These are phyloP conservation scores for Sarcophaga peregrina DNA, from an alignment of 1,140 invertebrate genomes.

Conservation along the genomic window DNA sequence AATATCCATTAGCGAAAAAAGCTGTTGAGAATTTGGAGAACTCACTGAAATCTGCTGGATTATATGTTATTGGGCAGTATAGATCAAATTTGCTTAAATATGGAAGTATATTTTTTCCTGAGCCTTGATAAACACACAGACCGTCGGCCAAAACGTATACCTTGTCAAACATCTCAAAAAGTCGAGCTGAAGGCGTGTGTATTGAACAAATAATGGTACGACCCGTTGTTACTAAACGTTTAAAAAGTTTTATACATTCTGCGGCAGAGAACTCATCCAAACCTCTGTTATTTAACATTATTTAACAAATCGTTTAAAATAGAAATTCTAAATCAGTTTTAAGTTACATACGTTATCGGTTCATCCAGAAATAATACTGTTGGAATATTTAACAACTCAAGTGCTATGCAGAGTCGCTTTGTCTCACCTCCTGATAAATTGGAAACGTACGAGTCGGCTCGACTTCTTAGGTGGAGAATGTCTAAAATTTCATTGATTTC, in stretches of 20 bases:
- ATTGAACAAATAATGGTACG: conserved; percentile 91
- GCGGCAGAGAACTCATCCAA: conserved; percentile 81
- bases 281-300: conserved; percentile 66
- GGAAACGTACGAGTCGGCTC: conserved; percentile 76
- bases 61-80: conserved; percentile 80
- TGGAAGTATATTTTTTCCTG: conserved; percentile 75
- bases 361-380: conserved; percentile 88
- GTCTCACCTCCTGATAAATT: conserved; percentile 90
- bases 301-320: neutral
- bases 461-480: conserved; percentile 72
- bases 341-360: conserved; percentile 79
- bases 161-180: conserved; percentile 82
- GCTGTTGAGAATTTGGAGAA: conserved; percentile 29
- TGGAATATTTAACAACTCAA: conserved; percentile 94
- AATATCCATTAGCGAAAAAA: neutral
- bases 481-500: conserved; percentile 78
- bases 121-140: conserved; percentile 80
- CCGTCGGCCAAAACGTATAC: conserved; percentile 80
- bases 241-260: conserved; percentile 80
- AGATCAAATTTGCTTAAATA: conserved; percentile 75
- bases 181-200: conserved; percentile 88
- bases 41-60: conserved; percentile 86
- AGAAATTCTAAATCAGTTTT: neutral
- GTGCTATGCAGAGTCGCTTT: conserved; percentile 90
- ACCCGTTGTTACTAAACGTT: conserved; percentile 81